Base-by-base conservation (phyloP, 1,140 invertebrate species). In the Diabrotica virgifera region DNA sequence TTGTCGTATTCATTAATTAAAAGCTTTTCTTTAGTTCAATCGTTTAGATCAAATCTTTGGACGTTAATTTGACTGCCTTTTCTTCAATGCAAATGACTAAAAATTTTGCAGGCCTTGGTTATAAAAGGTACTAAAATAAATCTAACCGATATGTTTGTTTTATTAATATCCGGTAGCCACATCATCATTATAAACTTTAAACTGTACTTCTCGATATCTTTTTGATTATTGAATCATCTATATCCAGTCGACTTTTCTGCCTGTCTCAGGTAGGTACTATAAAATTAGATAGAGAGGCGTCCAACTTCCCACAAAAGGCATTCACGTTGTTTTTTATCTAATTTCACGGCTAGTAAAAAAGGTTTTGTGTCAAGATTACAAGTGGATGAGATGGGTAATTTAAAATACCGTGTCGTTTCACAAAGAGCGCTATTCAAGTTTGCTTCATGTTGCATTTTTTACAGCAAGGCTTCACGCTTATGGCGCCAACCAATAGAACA, bases 281-380 rank as follows among this genome's bases (percentile, higher is more conserved):
- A 46, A 46, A 46, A 46, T 46, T 46, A 46, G 8, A 46, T 46
- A 46, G 40, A 46, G n/a, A 46, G 8, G 40, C 40, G 40, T 46
- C 40, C 40, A 5, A 46, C n/a, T 46, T 46, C 40, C 40, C 40
- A 46, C 40, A 46, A 46, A 46, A 46, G 40, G 40, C 40, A 46
- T 46, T 46, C 40, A 10, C n/a, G 40, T 46, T 46, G 40, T 46
- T 46, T 46, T 24, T 46, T 46, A 46, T 46, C 40, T 46, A 46
- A 46, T 46, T 46, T 46, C 40, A 46, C 40, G 40, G 40, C 40
- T 46, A 46, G 40, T 46, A 46, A 46, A 46, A 46, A 46, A 46
- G 40, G 40, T 46, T 46, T 46, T 46, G 40, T 46, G 40, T 46
- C 40, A 8, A 46, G n/a, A 46, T 46, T 46, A 46, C 40, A 46